Base-by-base conservation (phyloP, 2,113 vertebrate genomes). In the Phyllopteryx taeniolatus region DNA sequence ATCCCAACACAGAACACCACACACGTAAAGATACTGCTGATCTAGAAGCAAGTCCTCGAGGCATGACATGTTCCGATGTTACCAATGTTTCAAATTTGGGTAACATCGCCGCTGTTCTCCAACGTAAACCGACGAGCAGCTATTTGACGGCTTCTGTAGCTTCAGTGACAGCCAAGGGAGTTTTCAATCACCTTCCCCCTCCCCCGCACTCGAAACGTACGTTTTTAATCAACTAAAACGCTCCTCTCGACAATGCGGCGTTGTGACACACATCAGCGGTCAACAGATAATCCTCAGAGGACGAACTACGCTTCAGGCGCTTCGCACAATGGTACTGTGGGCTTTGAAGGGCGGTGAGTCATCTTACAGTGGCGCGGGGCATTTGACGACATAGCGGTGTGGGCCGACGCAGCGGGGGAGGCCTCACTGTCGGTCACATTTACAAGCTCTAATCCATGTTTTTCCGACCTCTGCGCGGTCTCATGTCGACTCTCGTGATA, bases 291-390 rank as follows among this genome's bases (percentile, higher is more conserved):
- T 61, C 63, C 51, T 43, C 44, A 1, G 2, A 49, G 59, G 67
- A 46, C 27, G 14, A 44, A 76, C 46, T 11, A 47, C 0, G 39
- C 74, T 73, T 35, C 17, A 72, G 80, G 79, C 73, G 68, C 81
- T 87, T 85, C 70, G 33, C 76, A 67, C 74, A 60, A 67, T 27
- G 7, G 62, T 39, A 77, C 43, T 19, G 56, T 56, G 17, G 68
- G 72, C 85, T 91, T 85, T 88, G 81, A 90, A 84, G 79, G 68
- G 68, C 0, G 12, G 63, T 90, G 83, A 89, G 85, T 83, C 88
- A 89, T 90, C 83, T 81, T 51, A 78, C 80, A 86, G 75, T 83
- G 82, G 83, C 13, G 76, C 68, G 86, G 80, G 79, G 80, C 79
- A 86, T 87, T 90, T 89, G 82, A 86, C 86, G 86, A 88, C 80